Evolutionary conservation across 2,113 vertebrate genomes (phyloP).

Genomic region (Neolamprologus ventralis): DNA sequence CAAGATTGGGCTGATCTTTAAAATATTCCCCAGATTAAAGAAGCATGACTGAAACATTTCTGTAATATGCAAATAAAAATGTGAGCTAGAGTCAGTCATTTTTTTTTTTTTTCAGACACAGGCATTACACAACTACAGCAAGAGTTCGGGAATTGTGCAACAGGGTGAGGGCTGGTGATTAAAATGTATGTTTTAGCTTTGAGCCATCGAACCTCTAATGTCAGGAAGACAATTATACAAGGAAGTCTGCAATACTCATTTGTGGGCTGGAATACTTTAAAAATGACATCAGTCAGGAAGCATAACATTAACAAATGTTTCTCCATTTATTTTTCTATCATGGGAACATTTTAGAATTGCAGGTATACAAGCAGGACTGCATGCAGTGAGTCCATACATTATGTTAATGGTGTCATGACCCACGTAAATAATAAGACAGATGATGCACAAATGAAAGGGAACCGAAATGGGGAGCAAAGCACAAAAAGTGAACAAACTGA

Average conservation of each 20-base stretch:
- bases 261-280: background rate
- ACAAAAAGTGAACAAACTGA: background rate
- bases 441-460: background rate
- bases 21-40: background rate
- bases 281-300: slow-evolving; percentile 1
- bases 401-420: background rate
- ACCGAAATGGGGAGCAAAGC: background rate
- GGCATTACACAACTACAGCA: background rate
- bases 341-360: background rate
- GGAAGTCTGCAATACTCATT: slow-evolving; percentile 10
- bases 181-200: background rate
- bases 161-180: background rate
- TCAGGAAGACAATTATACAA: background rate
- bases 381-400: background rate
- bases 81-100: background rate
- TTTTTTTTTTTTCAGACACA: background rate
- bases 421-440: background rate
- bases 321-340: background rate
- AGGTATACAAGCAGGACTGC: background rate
- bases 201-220: background rate
- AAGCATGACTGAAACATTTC: background rate
- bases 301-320: background rate
- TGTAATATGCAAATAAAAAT: background rate
- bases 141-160: background rate
- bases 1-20: background rate